Percentiles rank a stretch among this genome's conserved stretches.
Evolutionary conservation across 37 sponge, comb jelly and placozoan genomes (phyloP).

Genomic region (Halisarca cf. caerulea): DNA sequence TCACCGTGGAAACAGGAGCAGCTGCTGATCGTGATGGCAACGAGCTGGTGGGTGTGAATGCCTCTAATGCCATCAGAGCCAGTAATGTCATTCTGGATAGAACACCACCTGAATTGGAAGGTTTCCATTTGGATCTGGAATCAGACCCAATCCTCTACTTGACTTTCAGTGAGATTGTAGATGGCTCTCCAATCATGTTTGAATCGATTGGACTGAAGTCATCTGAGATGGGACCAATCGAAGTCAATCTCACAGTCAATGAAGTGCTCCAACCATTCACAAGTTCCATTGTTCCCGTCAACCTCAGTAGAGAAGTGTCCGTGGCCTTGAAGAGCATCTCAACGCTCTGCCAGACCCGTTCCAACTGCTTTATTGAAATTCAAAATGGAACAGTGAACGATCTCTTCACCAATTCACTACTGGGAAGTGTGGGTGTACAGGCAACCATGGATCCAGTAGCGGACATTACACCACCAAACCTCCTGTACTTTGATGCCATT

Average conservation of each 20-base stretch:
- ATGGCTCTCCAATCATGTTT: constrained; percentile 52
- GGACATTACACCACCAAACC: constrained; percentile 76
- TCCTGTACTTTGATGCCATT: constrained; percentile 66
- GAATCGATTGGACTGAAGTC: constrained; percentile 35
- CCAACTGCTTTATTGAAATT: constrained; percentile 46
- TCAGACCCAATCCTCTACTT: constrained; percentile 49
- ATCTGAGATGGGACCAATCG: neutral
- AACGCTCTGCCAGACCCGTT: constrained; percentile 33
- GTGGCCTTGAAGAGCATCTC: constrained; percentile 50
- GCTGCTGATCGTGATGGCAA: constrained; percentile 63
- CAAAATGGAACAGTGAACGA: neutral
- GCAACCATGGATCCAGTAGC: constrained; percentile 34
- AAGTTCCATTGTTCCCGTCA: constrained; percentile 50
- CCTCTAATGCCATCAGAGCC: constrained; percentile 38
- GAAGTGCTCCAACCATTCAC: constrained; percentile 38
- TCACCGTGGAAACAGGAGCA: constrained; percentile 43
- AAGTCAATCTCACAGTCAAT: constrained; percentile 9
- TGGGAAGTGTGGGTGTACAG: neutral
- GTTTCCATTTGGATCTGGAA: constrained; percentile 61
- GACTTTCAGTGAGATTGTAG: constrained; percentile 84
- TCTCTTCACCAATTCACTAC: neutral
- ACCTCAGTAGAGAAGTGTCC: constrained; percentile 44
- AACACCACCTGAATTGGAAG: constrained; percentile 44
- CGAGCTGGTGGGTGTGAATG: constrained; percentile 47
- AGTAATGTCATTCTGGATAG: constrained; percentile 41